A percentile compares a stretch with the other conserved stretches of the same genome.
These are phyloP conservation scores for Sinohyriopsis cumingii DNA, from an alignment of 2,888 invertebrate genomes.

Conservation along the genomic window DNA sequence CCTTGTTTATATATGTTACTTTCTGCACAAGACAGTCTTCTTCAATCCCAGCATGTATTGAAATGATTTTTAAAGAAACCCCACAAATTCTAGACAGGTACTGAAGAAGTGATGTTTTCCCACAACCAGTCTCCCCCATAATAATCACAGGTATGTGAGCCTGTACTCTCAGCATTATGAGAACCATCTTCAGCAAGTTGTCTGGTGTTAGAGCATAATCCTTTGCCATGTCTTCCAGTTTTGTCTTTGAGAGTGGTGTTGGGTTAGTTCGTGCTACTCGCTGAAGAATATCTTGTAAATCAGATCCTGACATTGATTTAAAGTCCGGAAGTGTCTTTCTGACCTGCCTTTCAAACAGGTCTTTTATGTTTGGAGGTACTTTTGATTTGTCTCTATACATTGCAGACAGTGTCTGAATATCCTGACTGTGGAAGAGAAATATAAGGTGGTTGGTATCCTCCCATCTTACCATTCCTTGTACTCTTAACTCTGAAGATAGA, in stretches of 20 bases:
- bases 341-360: slow-evolving; percentile 27
- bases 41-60: slow-evolving; percentile 33
- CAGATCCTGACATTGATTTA: slow-evolving; percentile 1
- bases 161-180: slow-evolving; percentile 22
- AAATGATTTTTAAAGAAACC: slow-evolving; percentile 17
- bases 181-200: slow-evolving; percentile 37
- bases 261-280: slow-evolving; percentile 8
- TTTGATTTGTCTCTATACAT: slow-evolving; percentile 15
- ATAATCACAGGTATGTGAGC: slow-evolving; percentile 36
- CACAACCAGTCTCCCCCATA: slow-evolving; percentile 50
- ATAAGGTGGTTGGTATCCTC: slow-evolving; percentile 34
- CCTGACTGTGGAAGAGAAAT: slow-evolving; percentile 25
- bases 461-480: slow-evolving; percentile 38
- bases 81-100: slow-evolving; percentile 25
- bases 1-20: slow-evolving; percentile 7
- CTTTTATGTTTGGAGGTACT: slow-evolving; percentile 13
- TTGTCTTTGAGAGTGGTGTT: background rate
- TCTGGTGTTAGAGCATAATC: slow-evolving; percentile 36
- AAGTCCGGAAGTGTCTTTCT: slow-evolving; percentile 8
- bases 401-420: slow-evolving; percentile 23
- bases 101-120: slow-evolving; percentile 38
- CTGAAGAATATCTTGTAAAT: slow-evolving; percentile 13
- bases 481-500: slow-evolving; percentile 15
- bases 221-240: slow-evolving; percentile 6
- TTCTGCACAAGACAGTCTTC: slow-evolving; percentile 14